Evolutionary conservation across 2,888 invertebrate genomes (phyloP).

Genomic region (Cheiracanthium punctorium): DNA sequence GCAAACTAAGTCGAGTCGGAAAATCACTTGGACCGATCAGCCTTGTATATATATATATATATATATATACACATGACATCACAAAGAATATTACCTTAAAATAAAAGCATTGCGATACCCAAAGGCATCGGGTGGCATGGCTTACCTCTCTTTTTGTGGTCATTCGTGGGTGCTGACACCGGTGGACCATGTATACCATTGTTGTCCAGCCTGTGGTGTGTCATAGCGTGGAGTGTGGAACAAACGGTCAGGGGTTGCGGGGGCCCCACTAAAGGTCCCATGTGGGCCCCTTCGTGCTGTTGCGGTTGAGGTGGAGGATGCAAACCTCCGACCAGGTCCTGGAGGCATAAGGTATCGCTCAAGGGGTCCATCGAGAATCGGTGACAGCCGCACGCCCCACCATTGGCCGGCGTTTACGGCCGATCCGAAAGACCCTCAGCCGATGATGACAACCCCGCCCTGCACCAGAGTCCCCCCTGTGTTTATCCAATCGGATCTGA

Average conservation of each 20-base stretch:
- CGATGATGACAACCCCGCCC: conserved; percentile 18
- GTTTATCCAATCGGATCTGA: conserved; percentile 33
- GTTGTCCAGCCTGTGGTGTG: conserved; percentile 50
- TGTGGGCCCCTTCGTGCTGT: conserved; percentile 35
- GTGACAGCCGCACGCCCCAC: conserved; percentile 28
- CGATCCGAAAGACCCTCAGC: conserved; percentile 23
- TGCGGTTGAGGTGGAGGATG: conserved; percentile 68
- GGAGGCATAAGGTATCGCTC: conserved; percentile 76
- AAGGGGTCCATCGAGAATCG: conserved; percentile 65
- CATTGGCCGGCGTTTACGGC: conserved; percentile 63
- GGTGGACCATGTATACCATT: conserved; percentile 39
- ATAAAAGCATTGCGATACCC: too few relatives aligned
- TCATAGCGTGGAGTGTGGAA: conserved; percentile 59
- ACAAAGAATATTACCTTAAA: too few relatives aligned
- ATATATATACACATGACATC: too few relatives aligned
- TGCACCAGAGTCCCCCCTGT: conserved; percentile 1
- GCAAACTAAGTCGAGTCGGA: background rate
- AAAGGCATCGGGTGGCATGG: background rate
- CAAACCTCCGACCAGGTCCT: conserved; percentile 73
- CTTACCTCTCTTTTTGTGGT: conserved; percentile 65
- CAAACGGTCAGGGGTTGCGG: conserved; percentile 50
- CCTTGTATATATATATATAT: too few relatives aligned
- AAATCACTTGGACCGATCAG: background rate
- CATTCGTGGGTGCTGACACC: conserved; percentile 2
- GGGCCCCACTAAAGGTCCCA: conserved; percentile 53